phyloP scores from a whole-genome alignment of 2,797 vertebrate species.

The Sandelia bainsii region DNA sequence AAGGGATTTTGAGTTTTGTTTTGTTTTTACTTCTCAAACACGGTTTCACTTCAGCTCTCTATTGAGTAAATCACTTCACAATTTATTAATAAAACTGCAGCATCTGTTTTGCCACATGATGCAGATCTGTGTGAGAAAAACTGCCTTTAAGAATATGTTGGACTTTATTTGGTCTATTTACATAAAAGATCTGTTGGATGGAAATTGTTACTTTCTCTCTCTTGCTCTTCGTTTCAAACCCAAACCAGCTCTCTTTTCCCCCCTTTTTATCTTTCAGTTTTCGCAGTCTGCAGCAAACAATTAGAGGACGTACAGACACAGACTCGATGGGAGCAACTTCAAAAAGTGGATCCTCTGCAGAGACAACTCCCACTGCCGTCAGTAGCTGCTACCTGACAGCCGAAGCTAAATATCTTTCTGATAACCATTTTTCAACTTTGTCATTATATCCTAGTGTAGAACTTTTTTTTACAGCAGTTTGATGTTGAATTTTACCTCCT shows the following conservation, averaged over 20 bases:
- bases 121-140: no score
- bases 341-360: constrained; percentile 11
- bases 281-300: constrained; percentile 18
- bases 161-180: constrained; percentile 1
- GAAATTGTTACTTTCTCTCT: constrained; percentile 3
- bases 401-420: not conserved
- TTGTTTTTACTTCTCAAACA: no score
- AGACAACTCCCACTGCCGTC: not conserved
- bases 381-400: not conserved
- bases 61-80: no score
- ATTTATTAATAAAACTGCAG: no score
- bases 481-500: not conserved
- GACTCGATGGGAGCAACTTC: constrained; percentile 11
- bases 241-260: not conserved
- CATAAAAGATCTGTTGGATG: not conserved
- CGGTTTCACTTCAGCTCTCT: no score
- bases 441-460: not conserved
- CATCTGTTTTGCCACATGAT: no score
- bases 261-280: constrained; percentile 8
- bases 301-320: constrained; percentile 14
- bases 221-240: not conserved
- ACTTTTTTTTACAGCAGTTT: constrained; percentile 1
- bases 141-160: not conserved
- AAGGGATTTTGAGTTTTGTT: no score
- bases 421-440: not conserved